Percentiles rank a stretch among this genome's conserved stretches.
Conservation (phyloP, 2,797 vertebrate species). For the Rhodeus uyekii region DNA sequence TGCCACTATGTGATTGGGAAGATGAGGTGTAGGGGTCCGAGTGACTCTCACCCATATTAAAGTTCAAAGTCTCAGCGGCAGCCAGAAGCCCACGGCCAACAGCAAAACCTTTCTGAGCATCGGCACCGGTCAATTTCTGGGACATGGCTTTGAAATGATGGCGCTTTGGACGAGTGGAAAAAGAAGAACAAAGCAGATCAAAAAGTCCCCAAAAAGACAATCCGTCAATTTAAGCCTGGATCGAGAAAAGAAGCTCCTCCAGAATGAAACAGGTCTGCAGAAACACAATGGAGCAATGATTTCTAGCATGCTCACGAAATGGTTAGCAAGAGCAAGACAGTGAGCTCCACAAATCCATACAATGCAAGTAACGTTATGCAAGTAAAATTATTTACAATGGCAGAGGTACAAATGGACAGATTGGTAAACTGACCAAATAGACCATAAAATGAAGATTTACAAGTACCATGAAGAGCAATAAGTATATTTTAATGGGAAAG, state of each 20-base stretch:
- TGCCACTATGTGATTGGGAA: conserved; percentile 65
- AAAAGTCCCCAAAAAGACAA: conserved; percentile 49
- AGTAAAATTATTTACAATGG: conserved; percentile 33
- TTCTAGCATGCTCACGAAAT: conserved; percentile 57
- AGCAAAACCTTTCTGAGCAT: conserved; percentile 73
- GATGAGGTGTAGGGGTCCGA: conserved; percentile 58
- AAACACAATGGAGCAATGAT: conserved; percentile 75
- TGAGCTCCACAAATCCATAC: conserved; percentile 49
- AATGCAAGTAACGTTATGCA: conserved; percentile 45
- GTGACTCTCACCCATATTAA: conserved; percentile 72
- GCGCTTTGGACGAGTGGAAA: conserved; percentile 29
- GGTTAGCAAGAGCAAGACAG: conserved; percentile 54
- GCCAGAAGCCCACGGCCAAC: conserved; percentile 78
- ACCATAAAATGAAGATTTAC: conserved; percentile 45
- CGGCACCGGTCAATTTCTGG: conserved; percentile 72
- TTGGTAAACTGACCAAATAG: conserved; percentile 30
- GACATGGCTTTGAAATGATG: conserved; percentile 71
- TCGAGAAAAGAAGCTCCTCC: conserved; percentile 66
- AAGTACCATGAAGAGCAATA: conserved; percentile 7
- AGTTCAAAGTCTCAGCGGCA: conserved; percentile 79
- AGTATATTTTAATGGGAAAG: conserved; percentile 31
- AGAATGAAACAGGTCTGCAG: conserved; percentile 69
- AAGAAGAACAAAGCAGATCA: conserved; percentile 57
- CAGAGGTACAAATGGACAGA: conserved; percentile 6
- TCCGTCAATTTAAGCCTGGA: conserved; percentile 54